These are phyloP conservation scores for Gadopsis marmoratus DNA, from an alignment of 2,797 vertebrate species.

Conservation along the genomic window DNA sequence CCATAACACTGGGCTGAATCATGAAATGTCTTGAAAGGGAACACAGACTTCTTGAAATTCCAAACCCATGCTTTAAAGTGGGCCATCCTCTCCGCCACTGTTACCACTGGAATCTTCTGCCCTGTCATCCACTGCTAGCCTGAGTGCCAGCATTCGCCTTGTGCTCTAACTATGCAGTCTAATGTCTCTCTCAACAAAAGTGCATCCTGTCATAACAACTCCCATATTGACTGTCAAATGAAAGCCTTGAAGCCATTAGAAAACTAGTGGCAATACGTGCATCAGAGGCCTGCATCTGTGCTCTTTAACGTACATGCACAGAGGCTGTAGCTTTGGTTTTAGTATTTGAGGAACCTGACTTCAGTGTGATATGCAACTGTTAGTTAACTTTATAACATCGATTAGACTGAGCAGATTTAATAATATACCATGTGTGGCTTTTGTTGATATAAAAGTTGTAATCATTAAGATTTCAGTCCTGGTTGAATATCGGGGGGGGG, in stretches of 20 bases:
- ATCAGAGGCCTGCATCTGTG: neutral
- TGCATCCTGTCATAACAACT: conserved; percentile 29
- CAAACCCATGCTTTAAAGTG: conserved; percentile 39
- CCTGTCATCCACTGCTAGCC: conserved; percentile 37
- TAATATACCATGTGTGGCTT: neutral
- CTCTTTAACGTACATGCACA: neutral
- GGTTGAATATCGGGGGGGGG: neutral
- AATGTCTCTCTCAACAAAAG: conserved; percentile 23
- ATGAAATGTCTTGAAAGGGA: conserved; percentile 34
- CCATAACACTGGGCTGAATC: conserved; percentile 46
- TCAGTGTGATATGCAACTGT: conserved; percentile 5
- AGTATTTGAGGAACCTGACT: neutral
- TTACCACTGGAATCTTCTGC: conserved; percentile 53
- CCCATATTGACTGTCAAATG: conserved; percentile 1
- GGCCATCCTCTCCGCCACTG: conserved; percentile 4
- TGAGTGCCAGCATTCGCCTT: conserved; percentile 12
- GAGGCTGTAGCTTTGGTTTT: neutral
- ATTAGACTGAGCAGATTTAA: neutral
- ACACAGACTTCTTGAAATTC: conserved; percentile 39
- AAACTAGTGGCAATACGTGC: neutral
- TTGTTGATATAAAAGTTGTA: neutral
- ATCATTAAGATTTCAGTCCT: neutral
- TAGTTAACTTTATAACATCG: neutral
- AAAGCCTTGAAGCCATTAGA: conserved; percentile 11
- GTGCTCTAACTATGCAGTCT: conserved; percentile 23